Base-by-base conservation (phyloP, 2,888 invertebrate genomes). In the Ormyrus rosae region DNA sequence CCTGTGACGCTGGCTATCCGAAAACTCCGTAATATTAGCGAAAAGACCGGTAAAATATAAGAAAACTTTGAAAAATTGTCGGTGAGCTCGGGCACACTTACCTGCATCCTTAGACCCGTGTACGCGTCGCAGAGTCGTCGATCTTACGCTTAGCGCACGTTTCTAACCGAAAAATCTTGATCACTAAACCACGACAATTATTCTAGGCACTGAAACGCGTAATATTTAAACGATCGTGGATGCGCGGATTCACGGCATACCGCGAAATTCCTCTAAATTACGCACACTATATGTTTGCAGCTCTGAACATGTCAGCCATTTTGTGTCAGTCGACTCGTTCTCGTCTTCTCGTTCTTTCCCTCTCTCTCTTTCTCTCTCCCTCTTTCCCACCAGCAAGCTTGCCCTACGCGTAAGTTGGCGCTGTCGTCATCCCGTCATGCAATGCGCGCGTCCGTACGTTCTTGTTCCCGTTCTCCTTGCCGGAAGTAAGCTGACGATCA, bases 241-340 rank as follows among this genome's bases (percentile, higher is more conserved):
- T 50, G 77, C 84, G 84, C 72, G 85, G 82, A 82, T 76, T 80
- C 84, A 80, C 86, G 85, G 86, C 89, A 89, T 89, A 78, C 53
- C 85, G 85, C 86, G 85, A 88, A 87, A 89, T 87, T 85, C 84
- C 85, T 85, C 84, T 82, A 88, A 88, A 86, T 85, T 86, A 85
- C 87, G 83, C 87, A 88, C 87, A 89, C 90, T 90, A 89, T 89
- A 89, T 90, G 89, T 84, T 88, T 88, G 85, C 86, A 76, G 86
- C 85, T 85, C 84, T 83, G 85, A 88, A 88, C 87, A 86, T 86
- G 86, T 87, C 88, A 88, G 89, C 90, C 90, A 90, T 90, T 90
- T 90, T 90, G 86, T 90, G 90, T 87, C 86, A 88, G 87, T 86
- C 86, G 85, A 85, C 87, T 89, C 84, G 85, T 85, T 85, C 88